Evolutionary conservation across 2,888 invertebrate species (phyloP).

Genomic region (Allygus modestus): DNA sequence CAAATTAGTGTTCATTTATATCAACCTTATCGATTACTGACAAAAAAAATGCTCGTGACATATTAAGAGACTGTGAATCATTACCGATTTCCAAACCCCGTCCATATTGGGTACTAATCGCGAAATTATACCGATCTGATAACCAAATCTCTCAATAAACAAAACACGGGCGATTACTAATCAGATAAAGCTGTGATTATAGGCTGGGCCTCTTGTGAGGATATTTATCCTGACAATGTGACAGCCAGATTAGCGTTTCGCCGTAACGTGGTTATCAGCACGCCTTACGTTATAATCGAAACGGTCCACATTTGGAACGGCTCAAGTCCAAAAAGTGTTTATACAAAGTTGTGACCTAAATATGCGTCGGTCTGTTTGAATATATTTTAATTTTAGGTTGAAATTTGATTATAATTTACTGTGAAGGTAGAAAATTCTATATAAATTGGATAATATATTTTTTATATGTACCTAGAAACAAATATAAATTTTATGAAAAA

Average conservation of each 20-base stretch:
- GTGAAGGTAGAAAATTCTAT: no score
- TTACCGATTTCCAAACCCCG: constrained; percentile 7
- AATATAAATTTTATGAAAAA: no score
- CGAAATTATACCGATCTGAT: constrained; percentile 36
- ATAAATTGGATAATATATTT: no score
- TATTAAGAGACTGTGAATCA: neutral
- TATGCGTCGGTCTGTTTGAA: no score
- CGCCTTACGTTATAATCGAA: constrained; percentile 18
- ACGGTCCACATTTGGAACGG: constrained; percentile 9
- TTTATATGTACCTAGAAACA: no score
- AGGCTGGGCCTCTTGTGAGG: neutral
- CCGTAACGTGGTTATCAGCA: neutral
- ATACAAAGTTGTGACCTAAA: no score
- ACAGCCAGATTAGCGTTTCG: neutral
- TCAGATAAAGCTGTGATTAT: constrained; percentile 19
- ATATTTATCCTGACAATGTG: neutral
- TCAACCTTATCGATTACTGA: no score
- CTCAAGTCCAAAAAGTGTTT: neutral
- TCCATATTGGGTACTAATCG: constrained; percentile 8
- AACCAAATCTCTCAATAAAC: constrained; percentile 37
- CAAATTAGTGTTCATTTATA: no score
- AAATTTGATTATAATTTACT: no score
- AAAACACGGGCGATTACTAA: constrained; percentile 30
- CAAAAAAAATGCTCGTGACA: neutral
- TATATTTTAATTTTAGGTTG: no score